Evolutionary conservation across 2,888 invertebrate genomes (phyloP), one percentile per base, ranked within the genome.

Genomic region (Xestia sexstrigata): DNA sequence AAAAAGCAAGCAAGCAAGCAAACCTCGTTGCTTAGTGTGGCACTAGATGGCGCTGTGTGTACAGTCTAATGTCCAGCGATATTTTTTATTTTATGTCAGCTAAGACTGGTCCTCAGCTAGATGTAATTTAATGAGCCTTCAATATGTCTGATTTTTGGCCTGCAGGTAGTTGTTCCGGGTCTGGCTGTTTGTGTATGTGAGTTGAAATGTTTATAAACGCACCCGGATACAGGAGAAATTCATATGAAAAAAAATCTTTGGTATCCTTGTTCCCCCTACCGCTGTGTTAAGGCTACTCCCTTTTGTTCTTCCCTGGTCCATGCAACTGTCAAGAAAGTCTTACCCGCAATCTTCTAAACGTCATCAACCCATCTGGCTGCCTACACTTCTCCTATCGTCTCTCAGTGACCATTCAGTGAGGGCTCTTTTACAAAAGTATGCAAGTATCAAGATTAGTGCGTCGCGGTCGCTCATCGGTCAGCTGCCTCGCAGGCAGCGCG

Each of bases 361-460:
- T 15, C 13, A 58, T 58, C 15, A 2, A 35, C 2, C 35, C 1
- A 35, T 35, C 13, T 15, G 15, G 26, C 58, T 58, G 7, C 58
- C 58, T 26, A 58, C 26, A 58, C 58, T 58, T 58, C 7, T 7
- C 7, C 9, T 11, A 0, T 11, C 5, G 9, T 35, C 20, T 62
- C 62, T 35, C 9, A 9, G 7, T 20, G 35, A 20, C 30, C 6
- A 30, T 30, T 68, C 47, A 35, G 13, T 30, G 45, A 26, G 7
- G 13, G 23, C 13, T 2, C 30, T 23, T 15, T 15, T 20, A 26
- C 15, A 49, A 49, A 66, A 71, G 45, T 68, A 62, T 63, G 55
- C 58, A 92, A 95, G 92, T 93, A 94, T 93, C 95, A 94, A 95
- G 70, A 83, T 9, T 0, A 15, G 4, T 76, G 2, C 9, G 65